Evolutionary conservation across 2,797 vertebrate species (phyloP), one percentile per base, ranked within the genome.

Genomic region (Ceyx erithaca): DNA sequence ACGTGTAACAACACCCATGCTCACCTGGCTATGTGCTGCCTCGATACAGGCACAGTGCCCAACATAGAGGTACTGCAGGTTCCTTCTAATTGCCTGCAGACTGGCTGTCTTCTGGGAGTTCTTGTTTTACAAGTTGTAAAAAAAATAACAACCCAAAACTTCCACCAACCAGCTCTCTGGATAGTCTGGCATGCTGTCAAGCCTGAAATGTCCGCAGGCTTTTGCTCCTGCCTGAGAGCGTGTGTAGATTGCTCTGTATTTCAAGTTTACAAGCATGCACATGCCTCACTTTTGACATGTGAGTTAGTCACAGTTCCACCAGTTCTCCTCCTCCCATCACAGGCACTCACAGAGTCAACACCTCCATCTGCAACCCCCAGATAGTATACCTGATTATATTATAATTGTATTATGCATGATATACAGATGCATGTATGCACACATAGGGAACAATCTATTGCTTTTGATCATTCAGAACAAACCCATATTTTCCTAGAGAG

Each of bases 111-210:
- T 61, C 85, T 86, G 92, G 55, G 83, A 90, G 89, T 91, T 88
- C 95, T 90, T 79, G 91, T 91, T 94, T 93, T 85, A 90, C 93
- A 45, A 79, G 85, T 85, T 92, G 92, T 23, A 10, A 20, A 72
- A 71, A 51, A 80, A 62, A 40, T 40, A 40, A 40, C 37, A 40
- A 15, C 37, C 7, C 31, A 89, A 85, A 14, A 40, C 31, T 40
- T 92, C 85, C 80, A 55, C 85, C 46, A 71, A 43, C 37, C 70
- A 71, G 66, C 23, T 91, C 77, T 89, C 49, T 0, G 0, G 77
- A 78, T 85, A 86, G 46, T 28, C 55, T 90, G 87, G 77, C 77
- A 28, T 22, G 31, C 30, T 66, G 63, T 93, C 91, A 92, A n/a
- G 83, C 63, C 70, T 72, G 33, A 68, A 63, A 89, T 85, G 72